Percentiles rank a stretch among this genome's conserved stretches.
Conservation (phyloP, 2,797 vertebrate genomes). For the Spinus pinus region DNA sequence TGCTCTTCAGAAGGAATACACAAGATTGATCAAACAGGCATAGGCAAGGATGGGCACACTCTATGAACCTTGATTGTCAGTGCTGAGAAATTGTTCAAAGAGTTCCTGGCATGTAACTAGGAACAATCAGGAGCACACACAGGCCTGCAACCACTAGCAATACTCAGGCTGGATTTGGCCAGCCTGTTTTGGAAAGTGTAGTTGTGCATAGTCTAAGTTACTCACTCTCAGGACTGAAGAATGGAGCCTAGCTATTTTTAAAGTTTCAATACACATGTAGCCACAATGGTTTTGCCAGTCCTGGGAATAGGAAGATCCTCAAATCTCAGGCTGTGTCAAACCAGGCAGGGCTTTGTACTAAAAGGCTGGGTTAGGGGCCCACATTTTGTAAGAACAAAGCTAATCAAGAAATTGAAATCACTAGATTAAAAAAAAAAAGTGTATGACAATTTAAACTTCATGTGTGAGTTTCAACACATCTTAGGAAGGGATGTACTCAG, state of each 20-base stretch:
- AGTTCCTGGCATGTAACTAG: neutral
- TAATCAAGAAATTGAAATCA: neutral
- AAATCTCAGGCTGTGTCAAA: neutral
- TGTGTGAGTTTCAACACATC: neutral
- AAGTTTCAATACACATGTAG: neutral
- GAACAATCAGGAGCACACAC: neutral
- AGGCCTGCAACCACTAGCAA: neutral
- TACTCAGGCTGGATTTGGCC: neutral
- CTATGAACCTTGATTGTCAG: neutral
- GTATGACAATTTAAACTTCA: neutral
- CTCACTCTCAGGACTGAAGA: neutral
- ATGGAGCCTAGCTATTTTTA: neutral
- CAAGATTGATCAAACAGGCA: neutral
- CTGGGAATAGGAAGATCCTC: neutral
- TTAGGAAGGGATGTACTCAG: neutral
- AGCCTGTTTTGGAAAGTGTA: neutral
- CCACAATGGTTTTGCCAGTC: fast-evolving
- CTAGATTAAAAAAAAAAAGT: neutral
- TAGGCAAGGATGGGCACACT: neutral
- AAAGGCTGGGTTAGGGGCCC: neutral
- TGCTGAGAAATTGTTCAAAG: neutral
- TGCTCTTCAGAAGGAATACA: neutral
- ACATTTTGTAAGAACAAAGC: neutral
- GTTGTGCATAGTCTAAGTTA: neutral
- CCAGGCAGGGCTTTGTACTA: neutral